phyloP scores from a whole-genome alignment of 2,888 invertebrate species.

The Clunio marinus region DNA sequence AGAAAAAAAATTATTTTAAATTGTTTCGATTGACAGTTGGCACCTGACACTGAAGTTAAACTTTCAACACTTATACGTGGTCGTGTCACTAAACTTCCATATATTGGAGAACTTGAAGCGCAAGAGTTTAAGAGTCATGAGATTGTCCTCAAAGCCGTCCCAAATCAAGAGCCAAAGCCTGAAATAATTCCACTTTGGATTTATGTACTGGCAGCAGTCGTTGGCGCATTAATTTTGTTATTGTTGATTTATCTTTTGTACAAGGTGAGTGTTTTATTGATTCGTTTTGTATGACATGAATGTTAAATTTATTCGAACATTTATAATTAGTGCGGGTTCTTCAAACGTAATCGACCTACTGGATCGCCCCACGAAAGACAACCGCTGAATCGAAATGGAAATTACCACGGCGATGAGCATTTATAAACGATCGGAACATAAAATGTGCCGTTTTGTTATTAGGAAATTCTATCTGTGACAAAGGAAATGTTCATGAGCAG shows the following conservation, averaged over 20 bases:
- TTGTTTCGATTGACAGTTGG: slow-evolving; percentile 16
- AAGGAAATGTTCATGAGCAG: slow-evolving; percentile 19
- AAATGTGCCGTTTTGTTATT: slow-evolving; percentile 21
- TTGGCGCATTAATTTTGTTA: slow-evolving; percentile 73
- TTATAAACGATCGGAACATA: slow-evolving; percentile 53
- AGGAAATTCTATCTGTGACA: slow-evolving; percentile 24
- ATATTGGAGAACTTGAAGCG: slow-evolving; percentile 61
- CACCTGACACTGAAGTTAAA: slow-evolving; percentile 11
- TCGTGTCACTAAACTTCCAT: slow-evolving; percentile 67
- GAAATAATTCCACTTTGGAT: slow-evolving; percentile 81
- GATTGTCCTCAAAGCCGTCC: slow-evolving; percentile 68
- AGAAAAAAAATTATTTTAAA: neutral
- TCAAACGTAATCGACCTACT: slow-evolving; percentile 82
- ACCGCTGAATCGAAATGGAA: slow-evolving; percentile 72
- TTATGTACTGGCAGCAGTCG: slow-evolving; percentile 75
- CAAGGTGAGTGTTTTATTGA: no score
- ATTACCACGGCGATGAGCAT: slow-evolving; percentile 69
- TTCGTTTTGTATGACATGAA: no score
- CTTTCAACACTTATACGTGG: slow-evolving; percentile 68
- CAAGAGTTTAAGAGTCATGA: slow-evolving; percentile 62
- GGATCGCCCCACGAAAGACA: slow-evolving; percentile 73
- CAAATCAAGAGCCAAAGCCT: slow-evolving; percentile 60
- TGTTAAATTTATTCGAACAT: no score
- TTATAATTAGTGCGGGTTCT: slow-evolving; percentile 74
- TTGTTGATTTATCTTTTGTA: slow-evolving; percentile 73